Evolutionary conservation across 2,888 invertebrate genomes (phyloP), one percentile per base, ranked within the genome.

Genomic region (Campoplex nolae): DNA sequence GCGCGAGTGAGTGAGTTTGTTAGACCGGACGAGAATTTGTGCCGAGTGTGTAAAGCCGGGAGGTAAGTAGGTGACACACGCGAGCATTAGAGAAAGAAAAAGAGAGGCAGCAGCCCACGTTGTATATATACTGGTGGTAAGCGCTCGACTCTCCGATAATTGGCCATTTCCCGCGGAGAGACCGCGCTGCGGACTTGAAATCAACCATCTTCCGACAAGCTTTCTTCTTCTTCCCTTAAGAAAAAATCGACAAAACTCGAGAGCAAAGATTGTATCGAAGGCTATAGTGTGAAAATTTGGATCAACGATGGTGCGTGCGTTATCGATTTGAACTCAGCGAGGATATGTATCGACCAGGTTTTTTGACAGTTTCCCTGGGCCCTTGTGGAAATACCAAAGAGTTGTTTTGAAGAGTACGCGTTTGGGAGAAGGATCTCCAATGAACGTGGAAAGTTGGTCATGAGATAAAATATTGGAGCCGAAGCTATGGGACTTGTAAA

Each of bases 121-220:
- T 23, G 23, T 23, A 23, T 23, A 23, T 89, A 86, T 88, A 89
- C 84, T 75, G 79, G 89, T 88, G 74, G 88, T 86, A 74, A 89
- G 88, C 85, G 83, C 73, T 77, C 71, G 80, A 84, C 86, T 88
- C 86, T 83, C 88, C 87, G 88, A 89, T 90, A 90, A 90, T 90
- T 90, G 90, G 86, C 86, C 89, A 90, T 90, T 90, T 90, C 90
- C 90, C 90, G 89, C 89, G 32, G 62, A 67, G 73, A 54, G 42
- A 51, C 11, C 75, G 80, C 38, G 58, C 11, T 71, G 80, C 32
- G 51, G 74, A 68, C 81, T 82, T 65, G 65, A 71, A 68, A 65
- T 71, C 71, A n/a, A 79, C 28, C 32, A 85, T 83, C 65, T 83
- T 32, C 67, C 68, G 76, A 77, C 82, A 58, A 78, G 28, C 11